Evolutionary conservation across 2,888 invertebrate species (phyloP).

Genomic region (Netelia inedita): DNA sequence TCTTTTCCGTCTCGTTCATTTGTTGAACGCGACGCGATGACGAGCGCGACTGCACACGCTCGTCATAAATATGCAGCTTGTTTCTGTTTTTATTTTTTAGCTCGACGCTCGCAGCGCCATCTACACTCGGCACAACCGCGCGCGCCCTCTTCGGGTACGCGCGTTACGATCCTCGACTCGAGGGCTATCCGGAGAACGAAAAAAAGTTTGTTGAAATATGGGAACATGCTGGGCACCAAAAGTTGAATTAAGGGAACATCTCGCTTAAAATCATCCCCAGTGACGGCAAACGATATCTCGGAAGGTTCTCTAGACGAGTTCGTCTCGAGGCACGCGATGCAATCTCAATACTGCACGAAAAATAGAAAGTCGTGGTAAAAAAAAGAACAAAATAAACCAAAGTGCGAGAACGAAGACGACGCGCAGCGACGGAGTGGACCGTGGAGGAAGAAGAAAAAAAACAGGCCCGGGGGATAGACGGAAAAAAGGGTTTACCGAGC

Average conservation of each 20-base stretch:
- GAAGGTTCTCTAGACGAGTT: too few relatives aligned
- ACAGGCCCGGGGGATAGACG: background rate
- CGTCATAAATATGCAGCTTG: conserved; percentile 61
- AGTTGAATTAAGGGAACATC: background rate
- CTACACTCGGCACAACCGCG: background rate
- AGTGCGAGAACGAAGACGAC: background rate
- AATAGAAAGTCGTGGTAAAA: too few relatives aligned
- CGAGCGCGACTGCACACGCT: conserved; percentile 16
- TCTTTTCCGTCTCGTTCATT: conserved; percentile 35
- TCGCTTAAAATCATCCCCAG: background rate
- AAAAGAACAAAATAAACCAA: background rate
- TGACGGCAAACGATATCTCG: too few relatives aligned
- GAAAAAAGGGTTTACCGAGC: conserved; percentile 45
- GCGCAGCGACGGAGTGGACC: conserved; percentile 9
- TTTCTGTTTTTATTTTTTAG: conserved; percentile 9
- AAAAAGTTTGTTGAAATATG: conserved; percentile 1
- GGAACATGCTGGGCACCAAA: background rate
- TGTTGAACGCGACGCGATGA: conserved; percentile 30
- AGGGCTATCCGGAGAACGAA: background rate
- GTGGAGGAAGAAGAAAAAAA: background rate
- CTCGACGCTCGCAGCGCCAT: background rate
- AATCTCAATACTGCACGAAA: too few relatives aligned
- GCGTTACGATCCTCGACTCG: background rate
- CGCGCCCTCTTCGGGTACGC: background rate
- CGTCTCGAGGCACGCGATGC: too few relatives aligned